These are phyloP conservation scores for Muscicapa comitata DNA, from an alignment of 2,797 vertebrate genomes.

Conservation along the genomic window DNA sequence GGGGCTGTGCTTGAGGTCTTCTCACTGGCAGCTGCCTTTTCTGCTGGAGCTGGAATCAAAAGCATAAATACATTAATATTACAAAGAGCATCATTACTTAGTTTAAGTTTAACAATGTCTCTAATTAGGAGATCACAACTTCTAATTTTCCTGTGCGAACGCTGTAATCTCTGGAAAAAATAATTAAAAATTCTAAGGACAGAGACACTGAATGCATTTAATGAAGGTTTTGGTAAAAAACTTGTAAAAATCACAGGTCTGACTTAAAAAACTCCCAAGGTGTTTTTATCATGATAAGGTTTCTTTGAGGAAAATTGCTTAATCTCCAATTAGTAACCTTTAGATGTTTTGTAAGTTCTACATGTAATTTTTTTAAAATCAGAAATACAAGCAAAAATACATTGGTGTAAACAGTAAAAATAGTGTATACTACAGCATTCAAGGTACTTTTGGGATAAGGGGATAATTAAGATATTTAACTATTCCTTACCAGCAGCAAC, in stretches of 20 bases:
- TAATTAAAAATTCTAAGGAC: background rate
- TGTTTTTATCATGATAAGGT: background rate
- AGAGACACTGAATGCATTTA: background rate
- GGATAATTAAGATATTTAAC: background rate
- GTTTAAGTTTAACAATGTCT: background rate
- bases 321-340: background rate
- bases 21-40: slow-evolving; percentile 78
- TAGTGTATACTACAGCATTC: background rate
- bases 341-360: background rate
- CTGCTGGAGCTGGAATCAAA: slow-evolving; percentile 70
- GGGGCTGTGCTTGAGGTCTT: slow-evolving; percentile 58
- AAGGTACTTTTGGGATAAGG: background rate
- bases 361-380: background rate
- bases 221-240: background rate
- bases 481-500: slow-evolving; percentile 70
- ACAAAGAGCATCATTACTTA: background rate
- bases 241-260: background rate
- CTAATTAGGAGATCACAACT: background rate
- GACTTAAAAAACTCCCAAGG: background rate
- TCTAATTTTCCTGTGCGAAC: background rate
- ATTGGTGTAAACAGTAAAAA: background rate
- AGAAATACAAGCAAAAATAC: background rate
- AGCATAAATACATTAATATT: background rate
- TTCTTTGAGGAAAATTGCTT: background rate
- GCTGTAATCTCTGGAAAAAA: background rate